These are phyloP conservation scores for Porites rus DNA, from an alignment of 92 coral and sea anemone species.

Conservation along the genomic window DNA sequence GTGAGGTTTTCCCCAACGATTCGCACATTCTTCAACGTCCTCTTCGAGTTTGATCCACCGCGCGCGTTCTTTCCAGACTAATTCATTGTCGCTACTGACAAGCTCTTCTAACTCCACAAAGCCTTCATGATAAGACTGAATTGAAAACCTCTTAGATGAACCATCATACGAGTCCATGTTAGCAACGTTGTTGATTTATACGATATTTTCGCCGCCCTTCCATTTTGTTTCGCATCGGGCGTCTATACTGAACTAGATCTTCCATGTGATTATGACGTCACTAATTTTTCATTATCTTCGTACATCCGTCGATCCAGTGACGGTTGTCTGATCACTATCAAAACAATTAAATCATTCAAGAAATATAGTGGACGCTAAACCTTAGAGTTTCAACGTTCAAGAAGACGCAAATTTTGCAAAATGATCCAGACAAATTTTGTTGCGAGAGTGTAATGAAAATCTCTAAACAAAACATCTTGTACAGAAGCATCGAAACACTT, in stretches of 20 bases:
- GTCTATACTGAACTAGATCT: neutral
- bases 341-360: neutral
- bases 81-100: conserved; percentile 60
- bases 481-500: neutral
- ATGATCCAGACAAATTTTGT: neutral
- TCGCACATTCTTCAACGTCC: conserved; percentile 90
- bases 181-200: neutral
- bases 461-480: neutral
- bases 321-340: neutral
- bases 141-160: neutral
- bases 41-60: conserved; percentile 99
- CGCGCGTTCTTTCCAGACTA: conserved; percentile 98
- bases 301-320: neutral
- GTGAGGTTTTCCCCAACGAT: conserved; percentile 99
- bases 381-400: neutral
- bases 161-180: neutral
- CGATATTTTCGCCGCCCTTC: neutral
- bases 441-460: neutral
- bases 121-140: conserved; percentile 69
- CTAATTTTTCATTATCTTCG: conserved; percentile 2
- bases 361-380: neutral
- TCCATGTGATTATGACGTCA: conserved; percentile 24
- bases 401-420: neutral
- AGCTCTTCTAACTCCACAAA: conserved; percentile 98
- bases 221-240: neutral